Percentiles rank a stretch among this genome's conserved stretches.
These are phyloP conservation scores for Mechanitis mazaeus DNA, from an alignment of 2,888 invertebrate genomes.

Conservation along the genomic window DNA sequence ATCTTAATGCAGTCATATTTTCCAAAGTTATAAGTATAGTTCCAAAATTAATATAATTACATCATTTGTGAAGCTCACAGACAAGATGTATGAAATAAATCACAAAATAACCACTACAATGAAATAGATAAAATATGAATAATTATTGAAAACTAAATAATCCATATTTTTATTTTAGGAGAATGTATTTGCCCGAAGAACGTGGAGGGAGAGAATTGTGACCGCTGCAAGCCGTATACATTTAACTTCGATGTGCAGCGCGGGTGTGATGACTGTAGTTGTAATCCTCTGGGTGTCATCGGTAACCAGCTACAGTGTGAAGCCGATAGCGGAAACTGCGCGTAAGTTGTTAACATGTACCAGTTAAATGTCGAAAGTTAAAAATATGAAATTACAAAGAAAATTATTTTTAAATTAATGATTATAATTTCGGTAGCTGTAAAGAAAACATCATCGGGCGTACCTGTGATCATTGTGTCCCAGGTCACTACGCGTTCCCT, in stretches of 20 bases:
- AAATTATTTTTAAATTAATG: too few species aligned
- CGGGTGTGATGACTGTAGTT: conserved; percentile 97
- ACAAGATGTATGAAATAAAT: too few species aligned
- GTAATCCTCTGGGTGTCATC: conserved; percentile 88
- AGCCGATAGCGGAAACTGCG: conserved; percentile 88
- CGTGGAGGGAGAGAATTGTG: conserved; percentile 92
- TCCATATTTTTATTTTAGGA: conserved; percentile 55
- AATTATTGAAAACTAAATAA: background rate
- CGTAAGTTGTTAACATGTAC: conserved; percentile 66
- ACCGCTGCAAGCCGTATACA: conserved; percentile 90
- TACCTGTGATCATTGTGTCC: conserved; percentile 89
- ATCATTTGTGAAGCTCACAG: too few species aligned
- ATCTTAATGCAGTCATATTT: too few species aligned
- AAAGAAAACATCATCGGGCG: conserved; percentile 91
- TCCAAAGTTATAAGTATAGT: too few species aligned
- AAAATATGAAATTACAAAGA: too few species aligned
- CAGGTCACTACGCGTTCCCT: conserved; percentile 92
- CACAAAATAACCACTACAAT: too few species aligned
- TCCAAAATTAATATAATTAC: too few species aligned
- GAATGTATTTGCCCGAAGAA: conserved; percentile 94
- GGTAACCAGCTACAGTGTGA: conserved; percentile 90
- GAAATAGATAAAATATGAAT: too few species aligned
- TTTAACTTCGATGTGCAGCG: conserved; percentile 95
- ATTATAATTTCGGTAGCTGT: conserved; percentile 74
- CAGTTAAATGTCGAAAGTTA: background rate